Evolutionary conservation across 1,140 invertebrate genomes (phyloP).

Genomic region (Nephila pilipes): DNA sequence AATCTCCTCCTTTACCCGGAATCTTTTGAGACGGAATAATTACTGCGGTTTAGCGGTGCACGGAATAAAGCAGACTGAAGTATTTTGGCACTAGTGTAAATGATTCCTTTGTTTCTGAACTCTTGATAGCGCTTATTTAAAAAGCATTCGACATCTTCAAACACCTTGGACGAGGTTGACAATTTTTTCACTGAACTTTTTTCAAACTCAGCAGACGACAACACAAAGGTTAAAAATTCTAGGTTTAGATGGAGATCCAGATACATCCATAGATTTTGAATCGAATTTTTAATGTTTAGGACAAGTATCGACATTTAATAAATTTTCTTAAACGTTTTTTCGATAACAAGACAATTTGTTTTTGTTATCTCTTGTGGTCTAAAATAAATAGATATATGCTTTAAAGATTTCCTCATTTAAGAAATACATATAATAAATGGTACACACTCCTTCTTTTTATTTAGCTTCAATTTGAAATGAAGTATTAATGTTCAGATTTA

Average conservation of each 20-base stretch:
- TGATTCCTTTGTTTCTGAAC: constrained; percentile 5
- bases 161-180: constrained; percentile 12
- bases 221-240: neutral
- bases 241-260: neutral
- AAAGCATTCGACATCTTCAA: neutral
- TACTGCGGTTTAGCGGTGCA: neutral
- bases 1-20: constrained; percentile 3
- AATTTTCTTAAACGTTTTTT: too few species aligned
- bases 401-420: too few species aligned
- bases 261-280: neutral
- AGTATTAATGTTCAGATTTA: too few species aligned
- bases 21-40: constrained; percentile 40
- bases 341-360: too few species aligned
- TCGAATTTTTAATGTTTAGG: too few species aligned
- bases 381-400: too few species aligned
- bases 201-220: neutral
- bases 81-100: constrained; percentile 45
- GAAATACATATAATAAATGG: too few species aligned
- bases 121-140: neutral
- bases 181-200: neutral
- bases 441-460: too few species aligned
- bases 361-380: too few species aligned
- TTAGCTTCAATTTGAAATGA: too few species aligned
- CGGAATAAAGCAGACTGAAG: constrained; percentile 1
- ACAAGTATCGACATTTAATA: too few species aligned